Conservation (phyloP, 35 echinoderm and acorn worm genomes). For the Anneissia japonica region DNA sequence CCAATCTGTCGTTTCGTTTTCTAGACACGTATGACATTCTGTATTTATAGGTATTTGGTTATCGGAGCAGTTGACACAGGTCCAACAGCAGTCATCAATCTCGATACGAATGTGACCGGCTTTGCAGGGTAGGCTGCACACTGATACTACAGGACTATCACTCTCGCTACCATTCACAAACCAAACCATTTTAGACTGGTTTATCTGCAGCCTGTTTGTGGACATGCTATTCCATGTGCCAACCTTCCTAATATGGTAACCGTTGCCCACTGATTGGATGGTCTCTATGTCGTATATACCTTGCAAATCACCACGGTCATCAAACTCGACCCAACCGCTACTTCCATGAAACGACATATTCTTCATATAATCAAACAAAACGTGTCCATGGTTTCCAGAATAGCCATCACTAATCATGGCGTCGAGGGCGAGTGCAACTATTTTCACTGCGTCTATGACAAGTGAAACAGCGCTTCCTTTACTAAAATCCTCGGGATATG, state of each 20-base stretch:
- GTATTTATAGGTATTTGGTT: background rate
- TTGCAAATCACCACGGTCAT: constrained; percentile 24
- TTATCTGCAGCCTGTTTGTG: background rate
- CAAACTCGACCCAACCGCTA: constrained; percentile 14
- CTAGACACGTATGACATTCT: background rate
- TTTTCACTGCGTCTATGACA: constrained; percentile 37
- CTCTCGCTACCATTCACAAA: background rate
- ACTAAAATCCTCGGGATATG: constrained; percentile 23
- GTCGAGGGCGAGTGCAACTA: constrained; percentile 35
- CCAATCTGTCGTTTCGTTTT: background rate
- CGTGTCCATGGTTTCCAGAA: background rate
- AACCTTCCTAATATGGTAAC: constrained; percentile 25
- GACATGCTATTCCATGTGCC: background rate
- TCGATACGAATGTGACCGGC: constrained; percentile 27
- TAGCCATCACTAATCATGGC: constrained; percentile 11
- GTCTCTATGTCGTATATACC: constrained; percentile 46
- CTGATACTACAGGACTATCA: background rate
- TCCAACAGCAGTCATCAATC: constrained; percentile 61
- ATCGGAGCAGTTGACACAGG: background rate
- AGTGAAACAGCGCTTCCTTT: constrained; percentile 26
- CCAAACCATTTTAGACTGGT: constrained; percentile 17
- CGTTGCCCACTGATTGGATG: constrained; percentile 3
- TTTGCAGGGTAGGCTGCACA: constrained; percentile 45
- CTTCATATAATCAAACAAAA: constrained; percentile 9
- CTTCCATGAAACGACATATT: background rate